Evolutionary conservation across 2,797 vertebrate species (phyloP).

Genomic region (Enteromius unitaeniatus): DNA sequence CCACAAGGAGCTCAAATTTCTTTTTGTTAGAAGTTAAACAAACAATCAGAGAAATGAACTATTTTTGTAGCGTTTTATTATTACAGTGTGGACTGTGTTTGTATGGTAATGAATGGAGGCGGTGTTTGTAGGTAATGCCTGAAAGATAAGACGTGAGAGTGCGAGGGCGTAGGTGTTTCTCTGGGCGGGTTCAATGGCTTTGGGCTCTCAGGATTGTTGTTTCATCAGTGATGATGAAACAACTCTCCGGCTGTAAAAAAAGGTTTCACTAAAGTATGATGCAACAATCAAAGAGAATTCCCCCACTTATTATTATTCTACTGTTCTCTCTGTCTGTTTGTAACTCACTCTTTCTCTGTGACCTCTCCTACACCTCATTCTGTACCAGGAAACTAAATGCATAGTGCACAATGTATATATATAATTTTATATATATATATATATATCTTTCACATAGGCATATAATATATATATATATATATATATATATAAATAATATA

Average conservation of each 20-base stretch:
- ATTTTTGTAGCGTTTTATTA: neutral
- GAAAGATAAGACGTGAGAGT: neutral
- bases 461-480: no score
- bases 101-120: neutral
- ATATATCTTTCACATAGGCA: no score
- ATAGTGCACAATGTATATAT: no score
- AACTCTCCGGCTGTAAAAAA: conserved; percentile 21
- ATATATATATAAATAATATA: rapidly evolving
- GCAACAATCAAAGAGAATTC: conserved; percentile 51
- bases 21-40: neutral
- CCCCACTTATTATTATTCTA: neutral
- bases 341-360: neutral
- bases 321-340: neutral
- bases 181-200: conserved; percentile 1
- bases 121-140: neutral
- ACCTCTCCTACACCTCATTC: neutral
- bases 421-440: no score
- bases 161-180: conserved; percentile 24
- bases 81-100: no score
- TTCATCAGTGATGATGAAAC: conserved; percentile 48
- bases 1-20: neutral
- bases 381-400: neutral
- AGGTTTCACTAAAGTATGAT: conserved; percentile 57
- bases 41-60: neutral
- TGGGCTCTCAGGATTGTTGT: neutral